phyloP scores from a whole-genome alignment of 2,797 vertebrate species.

The Podarcis lilfordi region DNA sequence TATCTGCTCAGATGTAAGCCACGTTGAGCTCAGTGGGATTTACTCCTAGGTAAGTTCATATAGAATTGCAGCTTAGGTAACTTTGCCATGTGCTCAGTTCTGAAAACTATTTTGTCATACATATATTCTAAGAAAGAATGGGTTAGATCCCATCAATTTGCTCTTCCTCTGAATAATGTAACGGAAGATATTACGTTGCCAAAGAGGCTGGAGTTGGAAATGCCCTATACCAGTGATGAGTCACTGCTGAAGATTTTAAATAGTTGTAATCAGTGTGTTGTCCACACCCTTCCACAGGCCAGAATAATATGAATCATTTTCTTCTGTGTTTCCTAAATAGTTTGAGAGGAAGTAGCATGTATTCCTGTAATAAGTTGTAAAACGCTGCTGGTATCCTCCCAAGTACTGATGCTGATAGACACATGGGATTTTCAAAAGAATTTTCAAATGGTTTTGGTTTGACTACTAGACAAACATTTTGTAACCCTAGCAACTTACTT shows the following conservation, averaged over 20 bases:
- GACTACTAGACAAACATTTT: constrained; percentile 67
- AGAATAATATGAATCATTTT: constrained; percentile 75
- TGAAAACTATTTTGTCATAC: background rate
- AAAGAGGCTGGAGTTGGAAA: constrained; percentile 69
- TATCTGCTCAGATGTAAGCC: background rate
- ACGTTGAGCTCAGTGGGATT: background rate
- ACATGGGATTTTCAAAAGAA: constrained; percentile 66
- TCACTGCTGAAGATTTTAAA: constrained; percentile 76
- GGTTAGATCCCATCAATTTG: background rate
- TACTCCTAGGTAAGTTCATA: background rate
- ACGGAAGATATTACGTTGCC: constrained; percentile 47
- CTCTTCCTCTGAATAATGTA: constrained; percentile 39
- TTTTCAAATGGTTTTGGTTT: constrained; percentile 60
- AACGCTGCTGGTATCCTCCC: constrained; percentile 60
- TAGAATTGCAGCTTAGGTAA: background rate
- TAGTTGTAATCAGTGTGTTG: constrained; percentile 70
- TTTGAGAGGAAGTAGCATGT: constrained; percentile 55
- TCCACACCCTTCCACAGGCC: constrained; percentile 71
- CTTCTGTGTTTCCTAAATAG: constrained; percentile 72
- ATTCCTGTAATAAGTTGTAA: constrained; percentile 64
- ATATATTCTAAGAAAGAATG: background rate
- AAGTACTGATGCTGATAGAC: constrained; percentile 59
- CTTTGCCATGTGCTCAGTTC: background rate
- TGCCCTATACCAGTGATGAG: constrained; percentile 67
- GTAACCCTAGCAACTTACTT: constrained; percentile 71